Conservation (phyloP, 2,888 invertebrate species). For the Elegia similella region DNA sequence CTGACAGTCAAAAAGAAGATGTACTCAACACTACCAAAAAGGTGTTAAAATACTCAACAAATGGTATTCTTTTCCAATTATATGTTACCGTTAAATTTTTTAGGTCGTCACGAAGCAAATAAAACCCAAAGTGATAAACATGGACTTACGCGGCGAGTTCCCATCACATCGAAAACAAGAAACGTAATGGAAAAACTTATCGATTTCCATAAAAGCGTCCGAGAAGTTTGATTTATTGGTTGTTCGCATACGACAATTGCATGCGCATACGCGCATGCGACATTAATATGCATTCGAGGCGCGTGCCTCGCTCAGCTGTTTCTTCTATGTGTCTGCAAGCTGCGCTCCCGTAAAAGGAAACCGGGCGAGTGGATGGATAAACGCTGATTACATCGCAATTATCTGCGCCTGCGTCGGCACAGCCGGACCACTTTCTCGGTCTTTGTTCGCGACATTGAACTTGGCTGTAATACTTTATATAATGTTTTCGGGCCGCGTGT, state of each 20-base stretch:
- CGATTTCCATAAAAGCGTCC: constrained; percentile 14
- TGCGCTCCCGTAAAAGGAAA: constrained; percentile 77
- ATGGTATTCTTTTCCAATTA: constrained; percentile 8
- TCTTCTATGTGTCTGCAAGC: constrained; percentile 75
- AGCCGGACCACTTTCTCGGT: constrained; percentile 76
- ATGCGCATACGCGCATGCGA: constrained; percentile 60
- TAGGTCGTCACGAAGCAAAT: constrained; percentile 8
- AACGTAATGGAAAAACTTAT: constrained; percentile 14
- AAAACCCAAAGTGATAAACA: constrained; percentile 5
- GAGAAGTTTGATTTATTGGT: constrained; percentile 47
- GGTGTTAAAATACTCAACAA: constrained; percentile 1
- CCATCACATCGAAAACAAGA: constrained; percentile 10
- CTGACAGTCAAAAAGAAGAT: neutral
- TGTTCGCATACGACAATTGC: constrained; percentile 50
- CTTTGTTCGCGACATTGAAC: constrained; percentile 79
- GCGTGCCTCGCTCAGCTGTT: constrained; percentile 79
- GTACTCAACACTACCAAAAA: neutral
- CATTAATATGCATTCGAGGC: constrained; percentile 75
- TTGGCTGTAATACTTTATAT: constrained; percentile 58
- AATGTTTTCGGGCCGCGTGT: constrained; percentile 60
- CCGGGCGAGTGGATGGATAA: constrained; percentile 71
- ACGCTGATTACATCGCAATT: constrained; percentile 79
- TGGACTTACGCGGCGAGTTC: constrained; percentile 3
- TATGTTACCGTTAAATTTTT: constrained; percentile 8
- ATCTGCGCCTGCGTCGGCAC: constrained; percentile 61